Conservation (phyloP, 2,888 invertebrate species). For the Acronicta aceris region DNA sequence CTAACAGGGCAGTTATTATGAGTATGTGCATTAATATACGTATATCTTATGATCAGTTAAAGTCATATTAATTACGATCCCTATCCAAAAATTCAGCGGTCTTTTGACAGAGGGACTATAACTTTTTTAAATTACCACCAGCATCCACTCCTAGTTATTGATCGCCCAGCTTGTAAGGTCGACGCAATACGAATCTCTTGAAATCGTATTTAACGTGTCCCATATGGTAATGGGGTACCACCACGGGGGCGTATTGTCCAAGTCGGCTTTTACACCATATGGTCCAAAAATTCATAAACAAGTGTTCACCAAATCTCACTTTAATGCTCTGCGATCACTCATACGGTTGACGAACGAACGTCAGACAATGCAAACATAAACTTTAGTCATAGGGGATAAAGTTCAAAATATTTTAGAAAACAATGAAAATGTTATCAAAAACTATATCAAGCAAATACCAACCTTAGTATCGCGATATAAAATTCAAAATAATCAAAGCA, state of each 20-base stretch:
- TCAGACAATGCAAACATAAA: constrained; percentile 44
- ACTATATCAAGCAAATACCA: constrained; percentile 40
- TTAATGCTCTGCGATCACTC: constrained; percentile 76
- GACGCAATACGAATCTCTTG: constrained; percentile 81
- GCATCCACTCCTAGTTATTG: constrained; percentile 49
- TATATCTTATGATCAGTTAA: too few relatives aligned
- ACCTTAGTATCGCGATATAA: constrained; percentile 47
- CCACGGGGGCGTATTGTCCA: constrained; percentile 85
- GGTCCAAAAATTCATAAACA: constrained; percentile 87
- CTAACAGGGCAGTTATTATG: too few relatives aligned
- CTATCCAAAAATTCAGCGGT: not conserved
- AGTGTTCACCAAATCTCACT: constrained; percentile 83
- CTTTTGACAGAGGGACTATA: too few relatives aligned
- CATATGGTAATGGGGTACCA: constrained; percentile 83
- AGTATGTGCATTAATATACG: too few relatives aligned
- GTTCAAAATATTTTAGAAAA: constrained; percentile 38
- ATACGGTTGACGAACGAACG: constrained; percentile 50
- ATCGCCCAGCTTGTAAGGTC: constrained; percentile 35
- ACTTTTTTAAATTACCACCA: not conserved
- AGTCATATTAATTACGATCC: too few relatives aligned
- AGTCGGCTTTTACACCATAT: constrained; percentile 87
- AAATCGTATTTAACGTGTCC: constrained; percentile 84
- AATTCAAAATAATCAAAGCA: constrained; percentile 46
- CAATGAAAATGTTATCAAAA: constrained; percentile 36
- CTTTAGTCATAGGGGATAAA: constrained; percentile 54